Conservation (phyloP, 2,113 vertebrate species). For the Narcine bancroftii region DNA sequence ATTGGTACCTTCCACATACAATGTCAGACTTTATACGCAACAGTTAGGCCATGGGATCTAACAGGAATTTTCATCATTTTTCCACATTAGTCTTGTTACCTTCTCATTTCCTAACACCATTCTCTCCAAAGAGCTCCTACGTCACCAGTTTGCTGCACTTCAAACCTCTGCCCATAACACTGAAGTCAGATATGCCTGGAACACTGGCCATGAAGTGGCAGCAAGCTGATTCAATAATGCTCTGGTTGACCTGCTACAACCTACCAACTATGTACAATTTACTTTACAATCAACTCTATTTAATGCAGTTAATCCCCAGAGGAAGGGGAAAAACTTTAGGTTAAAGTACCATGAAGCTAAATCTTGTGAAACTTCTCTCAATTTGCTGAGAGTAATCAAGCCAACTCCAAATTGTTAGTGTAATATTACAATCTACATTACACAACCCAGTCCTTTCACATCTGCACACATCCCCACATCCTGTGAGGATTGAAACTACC, state of each 20-base stretch:
- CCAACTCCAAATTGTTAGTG: not conserved
- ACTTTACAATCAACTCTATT: constrained; percentile 5
- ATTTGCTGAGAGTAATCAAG: not conserved
- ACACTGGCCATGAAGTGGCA: not conserved
- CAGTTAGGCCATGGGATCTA: too few species aligned
- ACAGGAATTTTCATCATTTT: too few species aligned
- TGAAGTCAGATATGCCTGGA: not conserved
- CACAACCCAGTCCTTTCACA: not conserved
- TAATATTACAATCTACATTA: not conserved
- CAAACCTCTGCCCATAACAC: not conserved
- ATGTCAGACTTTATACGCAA: too few species aligned
- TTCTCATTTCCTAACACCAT: too few species aligned
- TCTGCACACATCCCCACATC: not conserved
- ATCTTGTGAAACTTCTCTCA: not conserved
- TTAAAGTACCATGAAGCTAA: constrained; percentile 10
- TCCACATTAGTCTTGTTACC: too few species aligned
- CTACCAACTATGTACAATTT: constrained; percentile 1
- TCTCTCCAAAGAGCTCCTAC: not conserved
- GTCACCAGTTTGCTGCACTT: not conserved
- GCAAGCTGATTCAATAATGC: not conserved
- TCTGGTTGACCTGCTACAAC: not conserved
- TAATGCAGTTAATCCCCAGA: not conserved
- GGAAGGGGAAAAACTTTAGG: constrained; percentile 13
- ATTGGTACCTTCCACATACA: too few species aligned
- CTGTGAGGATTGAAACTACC: not conserved